phyloP scores from a whole-genome alignment of 2,797 vertebrate genomes.

The Lerista edwardsae region DNA sequence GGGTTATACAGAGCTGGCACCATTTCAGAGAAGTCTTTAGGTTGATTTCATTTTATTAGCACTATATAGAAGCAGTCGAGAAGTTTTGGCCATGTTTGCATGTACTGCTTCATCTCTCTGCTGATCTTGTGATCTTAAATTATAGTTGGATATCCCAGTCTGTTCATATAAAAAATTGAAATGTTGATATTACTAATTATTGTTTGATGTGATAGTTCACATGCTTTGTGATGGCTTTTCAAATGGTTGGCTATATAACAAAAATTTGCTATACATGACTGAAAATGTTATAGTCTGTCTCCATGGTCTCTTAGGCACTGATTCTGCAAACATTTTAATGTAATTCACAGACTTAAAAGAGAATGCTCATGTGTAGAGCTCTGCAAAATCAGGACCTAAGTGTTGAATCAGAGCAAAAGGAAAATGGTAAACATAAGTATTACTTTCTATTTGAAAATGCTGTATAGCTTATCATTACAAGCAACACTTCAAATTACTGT shows the following conservation, averaged over 20 bases:
- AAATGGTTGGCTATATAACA: background rate
- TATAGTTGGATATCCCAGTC: conserved; percentile 2
- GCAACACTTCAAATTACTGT: background rate
- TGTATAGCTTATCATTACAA: conserved; percentile 35
- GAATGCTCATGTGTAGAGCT: background rate
- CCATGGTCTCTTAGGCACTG: background rate
- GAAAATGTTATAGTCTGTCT: background rate
- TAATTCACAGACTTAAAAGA: background rate
- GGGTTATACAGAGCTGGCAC: fast-evolving
- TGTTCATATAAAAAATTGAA: conserved; percentile 57
- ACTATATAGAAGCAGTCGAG: conserved; percentile 7
- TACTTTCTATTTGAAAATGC: conserved; percentile 16
- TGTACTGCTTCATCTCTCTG: conserved; percentile 1
- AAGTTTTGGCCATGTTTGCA: background rate
- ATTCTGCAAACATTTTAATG: background rate
- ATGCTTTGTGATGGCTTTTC: background rate
- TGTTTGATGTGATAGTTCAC: background rate
- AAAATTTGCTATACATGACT: background rate
- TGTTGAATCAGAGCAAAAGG: conserved; percentile 25
- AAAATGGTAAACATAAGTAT: conserved; percentile 9
- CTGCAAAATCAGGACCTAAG: background rate
- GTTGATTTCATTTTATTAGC: background rate
- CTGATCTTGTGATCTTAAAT: conserved; percentile 21
- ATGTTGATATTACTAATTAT: conserved; percentile 34
- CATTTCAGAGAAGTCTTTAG: conserved; percentile 4